These are phyloP conservation scores for Montipora capitata DNA, from an alignment of 92 coral and sea anemone species.

Conservation along the genomic window DNA sequence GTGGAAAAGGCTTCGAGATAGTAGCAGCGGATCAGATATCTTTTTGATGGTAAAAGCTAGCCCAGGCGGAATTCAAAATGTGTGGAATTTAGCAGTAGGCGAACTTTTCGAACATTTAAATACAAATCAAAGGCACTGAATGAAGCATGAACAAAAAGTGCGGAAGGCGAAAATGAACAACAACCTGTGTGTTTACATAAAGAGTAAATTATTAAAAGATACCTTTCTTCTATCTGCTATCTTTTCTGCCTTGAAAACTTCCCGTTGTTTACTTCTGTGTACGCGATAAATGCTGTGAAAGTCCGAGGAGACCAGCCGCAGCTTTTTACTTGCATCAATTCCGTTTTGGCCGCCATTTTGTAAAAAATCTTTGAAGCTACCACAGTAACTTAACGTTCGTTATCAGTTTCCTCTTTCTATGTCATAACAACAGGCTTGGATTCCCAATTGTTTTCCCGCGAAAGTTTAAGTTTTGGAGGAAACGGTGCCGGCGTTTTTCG, in stretches of 20 bases:
- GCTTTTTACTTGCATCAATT: constrained; percentile 4
- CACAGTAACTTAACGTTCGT: neutral
- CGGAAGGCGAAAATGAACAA: constrained; percentile 4
- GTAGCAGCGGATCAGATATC: neutral
- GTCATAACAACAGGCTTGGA: neutral
- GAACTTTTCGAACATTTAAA: constrained; percentile 9
- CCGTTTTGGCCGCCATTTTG: constrained; percentile 6
- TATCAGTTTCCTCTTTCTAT: neutral
- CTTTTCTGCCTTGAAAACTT: neutral
- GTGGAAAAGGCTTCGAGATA: neutral
- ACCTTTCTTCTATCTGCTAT: constrained; percentile 11
- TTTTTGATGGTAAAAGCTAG: constrained; percentile 8
- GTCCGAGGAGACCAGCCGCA: neutral
- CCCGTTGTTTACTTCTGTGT: neutral
- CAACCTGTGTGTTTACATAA: constrained; percentile 13
- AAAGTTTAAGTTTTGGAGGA: neutral
- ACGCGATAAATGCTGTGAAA: constrained; percentile 2
- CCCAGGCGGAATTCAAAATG: constrained; percentile 9
- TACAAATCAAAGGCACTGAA: constrained; percentile 1
- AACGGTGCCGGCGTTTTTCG: neutral
- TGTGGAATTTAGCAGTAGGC: constrained; percentile 13
- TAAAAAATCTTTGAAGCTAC: neutral
- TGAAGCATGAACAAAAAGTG: neutral
- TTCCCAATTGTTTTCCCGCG: neutral
- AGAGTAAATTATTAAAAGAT: constrained; percentile 19